These are phyloP conservation scores for Circaetus cinerascens DNA, from an alignment of 2,113 vertebrate genomes.

Conservation along the genomic window DNA sequence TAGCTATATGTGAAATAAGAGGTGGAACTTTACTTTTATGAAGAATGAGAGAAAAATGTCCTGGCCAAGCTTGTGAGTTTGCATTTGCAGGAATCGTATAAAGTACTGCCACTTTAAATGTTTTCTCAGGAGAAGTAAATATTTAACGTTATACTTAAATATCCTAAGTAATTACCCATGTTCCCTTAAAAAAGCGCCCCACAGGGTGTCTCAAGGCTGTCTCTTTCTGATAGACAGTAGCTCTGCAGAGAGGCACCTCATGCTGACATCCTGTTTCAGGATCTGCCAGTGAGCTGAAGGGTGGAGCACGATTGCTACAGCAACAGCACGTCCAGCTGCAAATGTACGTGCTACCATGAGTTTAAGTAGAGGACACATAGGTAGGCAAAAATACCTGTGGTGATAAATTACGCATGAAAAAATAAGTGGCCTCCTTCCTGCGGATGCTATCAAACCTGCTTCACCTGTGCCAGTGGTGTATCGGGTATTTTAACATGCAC, in stretches of 20 bases:
- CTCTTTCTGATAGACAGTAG: conserved; percentile 44
- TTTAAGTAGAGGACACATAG: conserved; percentile 47
- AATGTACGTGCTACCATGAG: conserved; percentile 28
- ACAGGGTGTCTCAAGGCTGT: conserved; percentile 23
- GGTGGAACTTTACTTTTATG: neutral
- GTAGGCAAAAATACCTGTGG: conserved; percentile 58
- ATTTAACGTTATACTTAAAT: conserved; percentile 61
- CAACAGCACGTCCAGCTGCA: conserved; percentile 58
- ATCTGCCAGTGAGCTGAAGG: conserved; percentile 32
- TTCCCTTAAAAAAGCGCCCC: conserved; percentile 36
- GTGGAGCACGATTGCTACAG: conserved; percentile 38
- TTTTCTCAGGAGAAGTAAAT: conserved; percentile 65
- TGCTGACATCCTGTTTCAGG: conserved; percentile 51
- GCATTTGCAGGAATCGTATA: conserved; percentile 17
- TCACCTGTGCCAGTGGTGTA: neutral
- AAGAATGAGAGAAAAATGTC: conserved; percentile 27
- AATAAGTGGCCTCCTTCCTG: conserved; percentile 62
- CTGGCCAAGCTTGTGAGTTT: neutral
- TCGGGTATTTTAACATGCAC: neutral
- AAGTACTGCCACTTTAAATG: conserved; percentile 65
- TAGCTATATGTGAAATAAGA: neutral
- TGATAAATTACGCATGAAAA: conserved; percentile 46
- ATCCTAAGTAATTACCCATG: conserved; percentile 44
- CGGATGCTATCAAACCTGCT: conserved; percentile 26
- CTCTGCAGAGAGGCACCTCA: conserved; percentile 34